Base-by-base conservation (phyloP, 2,113 vertebrate genomes). In the Lampris incognitus region DNA sequence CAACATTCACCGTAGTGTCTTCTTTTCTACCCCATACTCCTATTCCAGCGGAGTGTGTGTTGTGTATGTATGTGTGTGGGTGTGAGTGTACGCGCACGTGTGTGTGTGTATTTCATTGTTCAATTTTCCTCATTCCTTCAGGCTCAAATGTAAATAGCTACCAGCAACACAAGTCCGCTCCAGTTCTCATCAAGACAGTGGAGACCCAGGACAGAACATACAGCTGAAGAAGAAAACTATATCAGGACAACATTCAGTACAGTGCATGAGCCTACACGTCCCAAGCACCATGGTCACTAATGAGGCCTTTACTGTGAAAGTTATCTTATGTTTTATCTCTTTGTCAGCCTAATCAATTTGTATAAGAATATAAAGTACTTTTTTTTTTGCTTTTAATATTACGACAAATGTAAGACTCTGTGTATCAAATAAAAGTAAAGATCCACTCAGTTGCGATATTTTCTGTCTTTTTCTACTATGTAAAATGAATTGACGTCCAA, bases 121-220 rank as follows among this genome's bases (percentile, higher is more conserved):
- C 1, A 3, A 1, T 13, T n/a, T 0, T 69, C 46, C 1, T 79
- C 49, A 63, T 68, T 48, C 38, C 44, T n/a, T 37, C 65, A 86
- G 85, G 9, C 1, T 0, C 13, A 41, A 6, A 36, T 0, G 9
- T 44, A 42, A 8, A 51, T 3, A 71, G 1, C 2, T 11, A 5
- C 0, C 46, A 69, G 42, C 10, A 2, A 1, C 63, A 0, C 9
- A 74, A 0, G 5, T 52, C 38, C 5, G 4, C 38, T 1, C 57
- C 79, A 4, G 1, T 93, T 48, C 3, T 89, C 66, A 88, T 93
- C 78, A 93, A 93, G 74, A 83, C 62, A 8, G 75, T 76, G 54
- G 85, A 91, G 76, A 88, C 76, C 9, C 24, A 48, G 0, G 13
- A 84, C 48, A 76, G 1, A 11, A 52, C 10, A 9, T 82, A 70